Conservation (phyloP, 2,888 invertebrate species). For the Cephus rjabovi region DNA sequence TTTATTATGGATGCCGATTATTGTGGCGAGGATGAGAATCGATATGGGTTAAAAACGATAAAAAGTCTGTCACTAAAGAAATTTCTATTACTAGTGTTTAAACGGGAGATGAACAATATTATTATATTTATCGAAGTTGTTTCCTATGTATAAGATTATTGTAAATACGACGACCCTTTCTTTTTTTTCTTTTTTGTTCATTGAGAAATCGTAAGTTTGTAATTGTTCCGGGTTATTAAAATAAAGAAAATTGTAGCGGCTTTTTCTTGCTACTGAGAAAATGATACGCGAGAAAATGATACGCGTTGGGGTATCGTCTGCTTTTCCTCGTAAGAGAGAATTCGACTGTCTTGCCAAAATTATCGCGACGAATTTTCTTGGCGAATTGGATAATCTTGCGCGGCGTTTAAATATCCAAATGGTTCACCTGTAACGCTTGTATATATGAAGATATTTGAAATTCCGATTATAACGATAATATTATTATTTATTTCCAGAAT, state of each 20-base stretch:
- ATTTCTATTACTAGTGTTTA: neutral
- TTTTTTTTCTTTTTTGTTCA: neutral
- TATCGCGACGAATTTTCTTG: neutral
- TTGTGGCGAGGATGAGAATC: too few relatives aligned
- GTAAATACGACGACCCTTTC: neutral
- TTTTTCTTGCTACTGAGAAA: neutral
- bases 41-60: neutral
- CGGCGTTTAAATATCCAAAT: neutral
- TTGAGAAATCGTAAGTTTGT: neutral
- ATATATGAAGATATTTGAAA: slow-evolving; percentile 23
- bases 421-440: slow-evolving; percentile 20
- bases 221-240: neutral
- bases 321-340: neutral
- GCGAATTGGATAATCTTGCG: neutral
- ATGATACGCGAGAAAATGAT: neutral
- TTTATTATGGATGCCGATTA: neutral
- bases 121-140: slow-evolving; percentile 8
- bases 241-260: neutral
- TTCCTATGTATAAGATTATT: neutral
- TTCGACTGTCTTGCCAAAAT: slow-evolving; percentile 28
- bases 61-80: neutral
- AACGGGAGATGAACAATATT: slow-evolving; percentile 3
- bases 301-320: neutral
- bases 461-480: slow-evolving; percentile 29
- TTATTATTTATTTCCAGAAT: slow-evolving; percentile 52